Percentiles rank a stretch among this genome's conserved stretches.
Conservation (phyloP, 92 coral and sea anemone genomes). For the Epizoanthus ramosus region DNA sequence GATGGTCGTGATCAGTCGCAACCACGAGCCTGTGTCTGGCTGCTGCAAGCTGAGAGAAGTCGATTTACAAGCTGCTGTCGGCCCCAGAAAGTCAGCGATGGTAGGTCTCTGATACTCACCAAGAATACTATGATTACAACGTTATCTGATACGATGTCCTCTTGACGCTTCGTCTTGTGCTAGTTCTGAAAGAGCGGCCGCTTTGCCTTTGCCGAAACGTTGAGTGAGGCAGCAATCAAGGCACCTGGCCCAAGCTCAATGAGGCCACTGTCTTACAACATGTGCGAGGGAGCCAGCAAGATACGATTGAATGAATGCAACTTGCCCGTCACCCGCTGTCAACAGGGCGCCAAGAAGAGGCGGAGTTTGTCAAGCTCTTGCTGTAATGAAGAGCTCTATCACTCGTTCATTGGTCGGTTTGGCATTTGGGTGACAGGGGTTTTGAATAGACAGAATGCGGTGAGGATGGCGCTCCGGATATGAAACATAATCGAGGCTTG, state of each 20-base stretch:
- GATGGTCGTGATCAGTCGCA: conserved; percentile 21
- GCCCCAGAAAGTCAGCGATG: conserved; percentile 20
- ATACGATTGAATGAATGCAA: conserved; percentile 15
- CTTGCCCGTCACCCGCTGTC: conserved; percentile 42
- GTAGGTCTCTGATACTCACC: conserved; percentile 21
- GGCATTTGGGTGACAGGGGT: conserved; percentile 15
- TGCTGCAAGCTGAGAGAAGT: not conserved
- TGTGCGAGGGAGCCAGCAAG: not conserved
- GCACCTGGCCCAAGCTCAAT: not conserved
- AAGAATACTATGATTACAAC: not conserved
- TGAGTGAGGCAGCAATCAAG: not conserved
- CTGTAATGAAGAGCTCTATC: conserved; percentile 23
- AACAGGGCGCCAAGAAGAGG: conserved; percentile 44
- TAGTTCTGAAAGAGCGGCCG: not conserved
- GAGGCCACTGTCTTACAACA: conserved; percentile 20
- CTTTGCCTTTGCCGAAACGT: not conserved
- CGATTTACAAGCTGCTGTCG: conserved; percentile 14
- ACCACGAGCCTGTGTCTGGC: not conserved
- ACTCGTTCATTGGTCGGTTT: conserved; percentile 31
- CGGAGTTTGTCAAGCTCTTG: conserved; percentile 45
- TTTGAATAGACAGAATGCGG: conserved; percentile 10
- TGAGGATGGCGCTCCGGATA: conserved; percentile 33
- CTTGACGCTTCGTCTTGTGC: not conserved
- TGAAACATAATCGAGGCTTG: conserved; percentile 17
- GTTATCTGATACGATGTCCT: not conserved